These are phyloP conservation scores for Colletes gigas DNA, from an alignment of 1,140 invertebrate species.

Conservation along the genomic window DNA sequence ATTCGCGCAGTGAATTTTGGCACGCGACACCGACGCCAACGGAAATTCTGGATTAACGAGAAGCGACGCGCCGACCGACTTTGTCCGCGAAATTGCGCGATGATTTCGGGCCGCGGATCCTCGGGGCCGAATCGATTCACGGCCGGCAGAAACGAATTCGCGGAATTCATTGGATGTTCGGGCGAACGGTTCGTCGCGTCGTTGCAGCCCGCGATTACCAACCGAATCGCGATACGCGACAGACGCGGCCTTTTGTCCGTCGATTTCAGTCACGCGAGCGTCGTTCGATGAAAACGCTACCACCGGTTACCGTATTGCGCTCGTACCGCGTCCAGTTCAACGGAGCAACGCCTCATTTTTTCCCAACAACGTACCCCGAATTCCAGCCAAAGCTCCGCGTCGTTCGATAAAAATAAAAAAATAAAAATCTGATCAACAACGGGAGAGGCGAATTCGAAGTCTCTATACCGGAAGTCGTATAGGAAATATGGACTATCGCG, in stretches of 20 bases:
- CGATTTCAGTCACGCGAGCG: conserved; percentile 16
- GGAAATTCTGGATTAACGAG: neutral
- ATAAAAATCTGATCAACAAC: no score
- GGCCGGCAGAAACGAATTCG: neutral
- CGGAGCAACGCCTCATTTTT: neutral
- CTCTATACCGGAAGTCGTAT: no score
- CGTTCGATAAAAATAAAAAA: no score
- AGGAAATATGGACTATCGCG: neutral
- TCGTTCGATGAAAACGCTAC: conserved; percentile 19
- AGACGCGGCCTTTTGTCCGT: conserved; percentile 22
- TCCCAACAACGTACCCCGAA: neutral
- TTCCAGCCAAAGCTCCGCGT: no score
- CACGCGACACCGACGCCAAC: neutral
- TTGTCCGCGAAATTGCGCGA: neutral
- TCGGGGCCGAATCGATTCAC: neutral
- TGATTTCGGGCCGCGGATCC: neutral
- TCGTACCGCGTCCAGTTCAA: neutral
- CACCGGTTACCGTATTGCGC: neutral
- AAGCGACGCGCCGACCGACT: neutral
- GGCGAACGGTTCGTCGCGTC: conserved; percentile 1
- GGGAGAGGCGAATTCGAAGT: no score
- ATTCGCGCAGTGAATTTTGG: neutral
- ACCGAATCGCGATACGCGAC: conserved; percentile 13
- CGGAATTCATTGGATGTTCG: neutral
- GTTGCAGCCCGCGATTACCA: neutral